phyloP scores from a whole-genome alignment of 1,140 invertebrate species.

The Bombus affinis region DNA sequence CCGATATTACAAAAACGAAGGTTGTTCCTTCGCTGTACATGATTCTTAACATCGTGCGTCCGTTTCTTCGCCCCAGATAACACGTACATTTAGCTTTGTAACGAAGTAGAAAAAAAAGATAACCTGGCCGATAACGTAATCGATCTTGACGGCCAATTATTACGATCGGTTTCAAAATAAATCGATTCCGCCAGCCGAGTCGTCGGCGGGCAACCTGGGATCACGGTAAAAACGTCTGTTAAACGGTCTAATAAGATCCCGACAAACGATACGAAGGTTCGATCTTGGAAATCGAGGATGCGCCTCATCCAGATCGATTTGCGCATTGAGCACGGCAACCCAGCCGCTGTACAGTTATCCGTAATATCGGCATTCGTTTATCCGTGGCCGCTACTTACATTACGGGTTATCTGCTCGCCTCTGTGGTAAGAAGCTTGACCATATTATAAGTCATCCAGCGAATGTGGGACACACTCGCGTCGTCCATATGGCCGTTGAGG shows the following conservation, averaged over 20 bases:
- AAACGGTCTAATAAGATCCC: slow-evolving; percentile 38
- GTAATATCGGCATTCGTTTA: slow-evolving; percentile 64
- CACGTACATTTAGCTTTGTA: neutral
- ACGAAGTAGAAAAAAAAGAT: neutral
- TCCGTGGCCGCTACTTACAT: slow-evolving; percentile 49
- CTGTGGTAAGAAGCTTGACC: neutral
- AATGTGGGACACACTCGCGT: slow-evolving; percentile 67
- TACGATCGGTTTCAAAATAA: slow-evolving; percentile 15
- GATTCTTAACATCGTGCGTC: neutral
- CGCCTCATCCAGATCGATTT: slow-evolving; percentile 55
- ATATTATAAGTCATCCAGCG: slow-evolving; percentile 40
- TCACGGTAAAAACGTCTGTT: slow-evolving; percentile 4
- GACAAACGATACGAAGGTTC: slow-evolving; percentile 37
- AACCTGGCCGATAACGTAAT: neutral
- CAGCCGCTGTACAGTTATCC: slow-evolving; percentile 61
- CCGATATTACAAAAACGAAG: neutral
- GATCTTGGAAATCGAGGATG: slow-evolving; percentile 43
- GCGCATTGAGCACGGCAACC: slow-evolving; percentile 27
- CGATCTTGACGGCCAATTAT: slow-evolving; percentile 39
- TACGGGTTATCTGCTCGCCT: slow-evolving; percentile 49
- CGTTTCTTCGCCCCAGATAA: neutral
- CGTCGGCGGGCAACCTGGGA: neutral
- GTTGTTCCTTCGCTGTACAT: neutral
- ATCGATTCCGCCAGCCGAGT: slow-evolving; percentile 11
- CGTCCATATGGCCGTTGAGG: slow-evolving; percentile 50